Percentiles rank a stretch among this genome's conserved stretches.
phyloP scores from a whole-genome alignment of 2,113 vertebrate species.

The Charina bottae region DNA sequence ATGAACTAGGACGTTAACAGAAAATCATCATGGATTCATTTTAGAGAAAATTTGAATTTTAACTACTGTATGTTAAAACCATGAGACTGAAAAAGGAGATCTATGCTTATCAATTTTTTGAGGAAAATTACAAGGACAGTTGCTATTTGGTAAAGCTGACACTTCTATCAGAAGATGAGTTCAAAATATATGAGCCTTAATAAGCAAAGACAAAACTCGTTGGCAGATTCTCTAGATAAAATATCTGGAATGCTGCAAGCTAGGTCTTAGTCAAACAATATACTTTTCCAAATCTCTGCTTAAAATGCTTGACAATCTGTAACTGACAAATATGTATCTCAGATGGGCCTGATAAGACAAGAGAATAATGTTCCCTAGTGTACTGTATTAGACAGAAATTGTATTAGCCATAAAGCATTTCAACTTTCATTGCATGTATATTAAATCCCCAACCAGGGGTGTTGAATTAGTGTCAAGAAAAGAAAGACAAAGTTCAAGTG shows the following conservation, averaged over 20 bases:
- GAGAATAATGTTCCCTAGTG: neutral
- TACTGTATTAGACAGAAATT: slow-evolving; percentile 13
- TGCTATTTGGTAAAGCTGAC: neutral
- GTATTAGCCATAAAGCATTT: slow-evolving; percentile 3
- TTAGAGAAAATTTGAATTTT: neutral
- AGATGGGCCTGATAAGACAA: neutral
- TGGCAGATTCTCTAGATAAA: neutral
- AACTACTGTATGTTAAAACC: neutral
- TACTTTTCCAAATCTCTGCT: neutral
- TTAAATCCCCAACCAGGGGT: slow-evolving; percentile 16
- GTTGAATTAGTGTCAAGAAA: neutral
- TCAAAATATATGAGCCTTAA: neutral
- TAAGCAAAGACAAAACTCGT: neutral
- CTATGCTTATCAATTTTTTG: neutral
- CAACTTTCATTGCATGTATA: slow-evolving; percentile 16
- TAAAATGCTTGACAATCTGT: slow-evolving; percentile 6
- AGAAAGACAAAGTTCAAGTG: slow-evolving; percentile 6
- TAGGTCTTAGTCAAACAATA: neutral
- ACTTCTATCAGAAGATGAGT: neutral
- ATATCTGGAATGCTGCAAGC: neutral
- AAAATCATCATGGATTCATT: neutral
- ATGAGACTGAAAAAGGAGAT: neutral
- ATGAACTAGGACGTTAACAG: neutral
- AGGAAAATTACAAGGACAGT: neutral
- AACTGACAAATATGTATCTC: neutral